Conservation (phyloP, 2,113 vertebrate genomes). For the Castor canadensis region DNA sequence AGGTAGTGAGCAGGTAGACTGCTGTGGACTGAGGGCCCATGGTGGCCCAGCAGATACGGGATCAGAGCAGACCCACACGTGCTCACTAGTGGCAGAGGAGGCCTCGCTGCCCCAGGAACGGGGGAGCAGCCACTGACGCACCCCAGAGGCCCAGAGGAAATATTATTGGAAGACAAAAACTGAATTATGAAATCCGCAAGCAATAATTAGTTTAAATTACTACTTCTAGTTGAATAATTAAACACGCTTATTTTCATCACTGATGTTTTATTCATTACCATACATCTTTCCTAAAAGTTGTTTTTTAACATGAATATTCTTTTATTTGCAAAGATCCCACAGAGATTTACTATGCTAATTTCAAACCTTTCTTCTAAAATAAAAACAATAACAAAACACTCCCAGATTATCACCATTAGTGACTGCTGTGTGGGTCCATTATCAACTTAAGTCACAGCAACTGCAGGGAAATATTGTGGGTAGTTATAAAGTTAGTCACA, state of each 20-base stretch:
- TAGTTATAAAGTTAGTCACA: conserved; percentile 12
- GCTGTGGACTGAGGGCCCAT: neutral
- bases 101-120: neutral
- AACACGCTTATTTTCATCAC: conserved; percentile 81
- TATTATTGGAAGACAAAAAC: conserved; percentile 77
- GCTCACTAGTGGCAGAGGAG: fast-evolving
- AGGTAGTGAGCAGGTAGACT: neutral
- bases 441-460: conserved; percentile 33
- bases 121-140: conserved; percentile 5
- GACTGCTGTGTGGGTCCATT: conserved; percentile 59
- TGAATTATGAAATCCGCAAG: conserved; percentile 77
- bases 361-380: conserved; percentile 72
- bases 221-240: conserved; percentile 82
- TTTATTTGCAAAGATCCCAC: conserved; percentile 77
- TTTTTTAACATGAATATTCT: conserved; percentile 76
- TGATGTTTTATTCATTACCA: conserved; percentile 80
- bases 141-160: conserved; percentile 71
- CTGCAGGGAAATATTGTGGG: neutral
- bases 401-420: conserved; percentile 57
- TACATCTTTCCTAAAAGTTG: conserved; percentile 80
- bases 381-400: conserved; percentile 74
- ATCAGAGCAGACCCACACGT: neutral
- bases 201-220: conserved; percentile 84
- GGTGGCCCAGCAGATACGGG: neutral
- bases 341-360: conserved; percentile 76